Evolutionary conservation across 2,113 vertebrate species (phyloP), one percentile per base, ranked within the genome.

Genomic region (Poecile atricapillus): DNA sequence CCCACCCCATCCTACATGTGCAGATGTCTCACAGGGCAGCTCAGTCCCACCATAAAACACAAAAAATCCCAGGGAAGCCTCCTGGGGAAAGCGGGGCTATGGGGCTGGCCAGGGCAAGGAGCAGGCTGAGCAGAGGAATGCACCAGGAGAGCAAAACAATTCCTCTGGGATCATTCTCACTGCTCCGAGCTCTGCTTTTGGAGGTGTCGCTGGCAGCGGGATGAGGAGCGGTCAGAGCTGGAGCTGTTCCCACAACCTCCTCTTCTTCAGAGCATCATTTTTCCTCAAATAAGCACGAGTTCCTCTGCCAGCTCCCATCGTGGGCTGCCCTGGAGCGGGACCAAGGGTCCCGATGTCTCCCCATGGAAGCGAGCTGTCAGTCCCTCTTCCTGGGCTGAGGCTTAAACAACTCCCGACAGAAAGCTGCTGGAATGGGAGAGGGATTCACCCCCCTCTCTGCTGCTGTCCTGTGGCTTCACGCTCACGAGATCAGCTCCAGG

Each of bases 21-120:
- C 1, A 0, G 8, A n/a, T 68, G 33, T 49, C 44, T 77, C 5
- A 1, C 1, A 1, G 27, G 56, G 37, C 76, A 46, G 27, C 24
- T 65, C 56, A 16, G 2, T 25, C 35, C 33, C 5, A 1, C 13
- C 41, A 18, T 0, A 2, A 52, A 78, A 30, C 59, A 33, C 1
- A 2, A 78, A 13, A 46, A 21, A 16, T 18, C 28, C 28, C 4
- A 2, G 21, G 5, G 11, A 22, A 76, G 2, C 16, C 8, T 76
- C 9, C 1, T 43, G 52, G 5, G 16, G 13, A 62, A 30, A 73
- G 37, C 2, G 0, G 4, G 13, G 13, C 53, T 31, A 1, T 9
- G 24, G 39, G 49, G 49, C 56, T 60, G 55, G n/a, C 1, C 0
- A 0, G 33, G 9, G 11, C 23, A 39, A 50, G 60, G 37, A 58